Evolutionary conservation across 2,888 invertebrate genomes (phyloP), one percentile per base, ranked within the genome.

Genomic region (Agrochola lota): DNA sequence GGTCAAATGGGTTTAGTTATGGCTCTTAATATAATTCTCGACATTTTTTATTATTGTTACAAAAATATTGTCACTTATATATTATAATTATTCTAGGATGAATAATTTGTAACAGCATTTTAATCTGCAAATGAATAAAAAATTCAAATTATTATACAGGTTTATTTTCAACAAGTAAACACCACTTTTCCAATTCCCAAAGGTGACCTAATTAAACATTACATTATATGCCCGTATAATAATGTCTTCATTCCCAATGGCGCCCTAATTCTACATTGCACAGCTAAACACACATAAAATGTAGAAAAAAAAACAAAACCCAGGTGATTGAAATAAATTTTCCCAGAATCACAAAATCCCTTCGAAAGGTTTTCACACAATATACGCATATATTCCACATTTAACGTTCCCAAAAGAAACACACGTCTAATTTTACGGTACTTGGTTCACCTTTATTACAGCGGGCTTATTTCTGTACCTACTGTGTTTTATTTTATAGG

Each of bases 401-500:
- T 83, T 81, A 85, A 77, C 62, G 80, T 80, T 67, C 68, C 71
- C 60, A 71, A 83, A 87, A 85, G 82, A 81, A 86, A 87, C 75
- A 78, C 72, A 78, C 75, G 78, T 80, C 74, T 86, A 87, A 87
- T 83, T 87, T 88, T 82, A 88, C 79, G 85, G 80, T 80, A 59
- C 72, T 52, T 59, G 78, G 76, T 79, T 80, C 57, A 79, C 83
- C 74, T 88, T 87, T 88, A 87, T 87, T 84, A 71, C 83, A 74
- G 43, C 35, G 35, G 63, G 70, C 67, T 74, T 67, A 77, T 81
- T 86, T 83, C 78, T 79, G 78, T 78, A 68, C 35, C 35, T 35
- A 35, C 69, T 78, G 69, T 78, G 79, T 88, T 88, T 88, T 88
- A 88, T 84, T 88, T 88, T 88, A 88, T 85, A 84, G 87, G 68